Percentiles rank a stretch among this genome's conserved stretches.
Evolutionary conservation across 2,888 invertebrate genomes (phyloP).

Genomic region (Drosophila rubida): DNA sequence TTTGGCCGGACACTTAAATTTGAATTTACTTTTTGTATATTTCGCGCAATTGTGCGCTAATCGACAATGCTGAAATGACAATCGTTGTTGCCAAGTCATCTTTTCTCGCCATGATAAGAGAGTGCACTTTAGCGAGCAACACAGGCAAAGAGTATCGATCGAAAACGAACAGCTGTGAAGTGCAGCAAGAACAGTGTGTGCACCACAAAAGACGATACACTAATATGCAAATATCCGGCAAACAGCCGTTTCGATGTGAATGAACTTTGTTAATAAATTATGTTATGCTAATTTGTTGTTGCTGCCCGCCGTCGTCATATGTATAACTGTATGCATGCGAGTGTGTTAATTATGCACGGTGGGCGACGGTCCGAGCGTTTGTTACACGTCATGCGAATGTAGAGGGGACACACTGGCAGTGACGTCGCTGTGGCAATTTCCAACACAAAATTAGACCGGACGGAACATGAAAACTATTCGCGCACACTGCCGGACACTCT

Average conservation of each 20-base stretch:
- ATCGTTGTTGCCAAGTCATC: conserved; percentile 35
- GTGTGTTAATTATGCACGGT: conserved; percentile 28
- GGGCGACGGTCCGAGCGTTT: neutral
- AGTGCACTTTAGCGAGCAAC: conserved; percentile 16
- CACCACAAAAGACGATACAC: conserved; percentile 5
- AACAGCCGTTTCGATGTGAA: conserved; percentile 40
- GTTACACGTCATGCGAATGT: conserved; percentile 46
- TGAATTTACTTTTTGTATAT: conserved; percentile 12
- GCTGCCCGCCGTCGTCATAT: neutral
- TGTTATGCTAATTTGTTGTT: conserved; percentile 41
- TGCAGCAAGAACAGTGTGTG: conserved; percentile 28
- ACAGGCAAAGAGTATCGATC: conserved; percentile 4
- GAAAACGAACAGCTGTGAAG: conserved; percentile 33
- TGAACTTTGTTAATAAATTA: conserved; percentile 56
- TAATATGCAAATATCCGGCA: conserved; percentile 14
- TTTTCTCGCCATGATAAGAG: conserved; percentile 9
- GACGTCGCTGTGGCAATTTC: conserved; percentile 22
- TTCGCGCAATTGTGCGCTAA: conserved; percentile 28
- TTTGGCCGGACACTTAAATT: conserved; percentile 9
- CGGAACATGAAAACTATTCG: neutral
- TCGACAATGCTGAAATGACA: conserved; percentile 19
- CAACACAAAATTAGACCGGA: neutral
- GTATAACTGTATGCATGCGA: neutral
- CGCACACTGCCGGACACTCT: conserved; percentile 5
- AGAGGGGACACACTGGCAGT: conserved; percentile 36